A percentile compares a stretch with the other conserved stretches of the same genome.
phyloP scores from a whole-genome alignment of 2,888 invertebrate species.

The Ligdia adustata region DNA sequence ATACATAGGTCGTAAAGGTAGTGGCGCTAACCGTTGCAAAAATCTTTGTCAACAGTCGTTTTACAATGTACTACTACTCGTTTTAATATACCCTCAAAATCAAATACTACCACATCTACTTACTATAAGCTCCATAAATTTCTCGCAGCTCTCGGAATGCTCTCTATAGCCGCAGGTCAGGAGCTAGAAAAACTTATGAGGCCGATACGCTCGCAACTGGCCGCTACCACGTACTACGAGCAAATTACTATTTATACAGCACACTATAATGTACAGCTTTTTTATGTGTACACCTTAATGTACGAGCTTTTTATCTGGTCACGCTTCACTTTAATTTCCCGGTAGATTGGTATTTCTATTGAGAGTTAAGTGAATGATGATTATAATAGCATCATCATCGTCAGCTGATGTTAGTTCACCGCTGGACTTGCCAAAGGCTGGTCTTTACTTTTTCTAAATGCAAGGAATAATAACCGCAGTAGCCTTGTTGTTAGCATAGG shows the following conservation, averaged over 20 bases:
- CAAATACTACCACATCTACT: background rate
- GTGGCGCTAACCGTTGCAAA: no score
- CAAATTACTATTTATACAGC: conserved; percentile 24
- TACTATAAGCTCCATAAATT: conserved; percentile 40
- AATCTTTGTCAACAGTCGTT: no score
- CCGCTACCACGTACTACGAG: conserved; percentile 24
- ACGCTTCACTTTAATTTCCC: conserved; percentile 22
- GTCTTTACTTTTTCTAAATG: no score
- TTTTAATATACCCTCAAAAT: no score
- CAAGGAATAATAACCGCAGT: no score
- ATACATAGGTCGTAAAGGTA: no score
- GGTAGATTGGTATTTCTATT: conserved; percentile 9
- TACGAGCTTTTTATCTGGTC: conserved; percentile 14
- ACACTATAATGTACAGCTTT: background rate
- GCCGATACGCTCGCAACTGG: conserved; percentile 46
- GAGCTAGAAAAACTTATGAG: conserved; percentile 70
- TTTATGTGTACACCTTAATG: conserved; percentile 1
- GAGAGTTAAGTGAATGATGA: no score
- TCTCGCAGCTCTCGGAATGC: conserved; percentile 57
- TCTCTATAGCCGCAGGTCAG: conserved; percentile 74
- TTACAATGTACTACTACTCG: no score
- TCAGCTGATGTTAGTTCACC: no score
- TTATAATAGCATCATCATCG: no score
- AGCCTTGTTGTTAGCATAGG: no score
- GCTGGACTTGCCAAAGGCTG: no score